A percentile compares a stretch with the other conserved stretches of the same genome.
These are phyloP conservation scores for Euwallacea fornicatus DNA, from an alignment of 1,140 invertebrate genomes.

Conservation along the genomic window DNA sequence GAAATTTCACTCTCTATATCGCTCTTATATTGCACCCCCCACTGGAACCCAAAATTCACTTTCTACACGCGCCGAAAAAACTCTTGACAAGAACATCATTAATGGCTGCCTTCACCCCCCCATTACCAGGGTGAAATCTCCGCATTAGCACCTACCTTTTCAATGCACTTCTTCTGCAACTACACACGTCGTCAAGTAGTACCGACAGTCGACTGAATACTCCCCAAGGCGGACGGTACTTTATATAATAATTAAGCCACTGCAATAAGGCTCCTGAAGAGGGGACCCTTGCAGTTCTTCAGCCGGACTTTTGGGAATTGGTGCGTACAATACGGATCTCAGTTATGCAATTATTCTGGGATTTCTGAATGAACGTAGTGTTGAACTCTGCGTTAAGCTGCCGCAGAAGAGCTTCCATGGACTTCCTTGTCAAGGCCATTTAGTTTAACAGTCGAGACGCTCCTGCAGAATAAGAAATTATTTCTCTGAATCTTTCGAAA, in stretches of 20 bases:
- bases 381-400: too few species aligned
- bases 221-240: background rate
- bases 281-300: conserved; percentile 10
- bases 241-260: conserved; percentile 9
- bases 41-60: conserved; percentile 22
- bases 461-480: too few species aligned
- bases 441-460: too few species aligned
- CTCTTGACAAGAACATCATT: background rate
- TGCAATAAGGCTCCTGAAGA: background rate
- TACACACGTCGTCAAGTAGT: background rate
- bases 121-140: background rate
- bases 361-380: conserved; percentile 30
- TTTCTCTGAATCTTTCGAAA: too few species aligned
- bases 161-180: background rate
- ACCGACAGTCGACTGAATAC: background rate
- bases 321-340: conserved; percentile 36
- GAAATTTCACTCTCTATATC: conserved; percentile 35
- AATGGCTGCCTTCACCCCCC: background rate
- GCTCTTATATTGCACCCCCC: conserved; percentile 32
- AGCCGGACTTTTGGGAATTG: conserved; percentile 35
- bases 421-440: too few species aligned
- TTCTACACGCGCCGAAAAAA: conserved; percentile 20
- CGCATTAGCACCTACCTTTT: background rate
- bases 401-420: too few species aligned
- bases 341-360: conserved; percentile 19